Conservation (phyloP, 2,888 invertebrate genomes). For the Aleiodes testaceus region DNA sequence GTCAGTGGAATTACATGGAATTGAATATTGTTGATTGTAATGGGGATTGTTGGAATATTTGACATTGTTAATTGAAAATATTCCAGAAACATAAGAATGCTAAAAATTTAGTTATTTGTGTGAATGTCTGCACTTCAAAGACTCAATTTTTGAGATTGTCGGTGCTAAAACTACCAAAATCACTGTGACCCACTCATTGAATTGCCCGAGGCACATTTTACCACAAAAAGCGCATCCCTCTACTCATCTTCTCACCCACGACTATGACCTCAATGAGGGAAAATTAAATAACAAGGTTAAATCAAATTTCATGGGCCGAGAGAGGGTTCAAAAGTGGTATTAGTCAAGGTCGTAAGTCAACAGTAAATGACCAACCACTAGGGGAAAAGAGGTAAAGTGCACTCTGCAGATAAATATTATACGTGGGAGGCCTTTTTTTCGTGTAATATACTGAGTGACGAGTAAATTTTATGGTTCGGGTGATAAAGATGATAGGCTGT, state of each 20-base stretch:
- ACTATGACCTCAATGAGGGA: conserved; percentile 16
- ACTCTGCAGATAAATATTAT: not conserved
- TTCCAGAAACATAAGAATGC: no score
- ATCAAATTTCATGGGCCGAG: conserved; percentile 1
- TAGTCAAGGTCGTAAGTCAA: conserved; percentile 1
- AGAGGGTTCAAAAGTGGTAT: conserved; percentile 18
- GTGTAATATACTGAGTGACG: no score
- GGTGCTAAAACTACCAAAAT: not conserved
- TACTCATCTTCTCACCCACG: conserved; percentile 10
- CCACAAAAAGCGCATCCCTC: conserved; percentile 19
- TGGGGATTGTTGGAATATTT: no score
- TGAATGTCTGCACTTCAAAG: not conserved
- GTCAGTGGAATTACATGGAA: no score
- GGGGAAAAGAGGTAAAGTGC: not conserved
- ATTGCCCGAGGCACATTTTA: not conserved
- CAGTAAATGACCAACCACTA: conserved; percentile 1
- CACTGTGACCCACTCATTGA: conserved; percentile 12
- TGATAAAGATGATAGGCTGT: no score
- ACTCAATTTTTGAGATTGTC: not conserved
- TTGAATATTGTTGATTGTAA: no score
- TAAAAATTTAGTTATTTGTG: no score
- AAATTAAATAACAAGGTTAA: conserved; percentile 22
- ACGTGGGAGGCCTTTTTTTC: no score
- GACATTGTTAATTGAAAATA: no score
- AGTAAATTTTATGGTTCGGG: no score